Evolutionary conservation across 1,140 invertebrate genomes (phyloP).

Genomic region (Drosophila pseudoobscura): DNA sequence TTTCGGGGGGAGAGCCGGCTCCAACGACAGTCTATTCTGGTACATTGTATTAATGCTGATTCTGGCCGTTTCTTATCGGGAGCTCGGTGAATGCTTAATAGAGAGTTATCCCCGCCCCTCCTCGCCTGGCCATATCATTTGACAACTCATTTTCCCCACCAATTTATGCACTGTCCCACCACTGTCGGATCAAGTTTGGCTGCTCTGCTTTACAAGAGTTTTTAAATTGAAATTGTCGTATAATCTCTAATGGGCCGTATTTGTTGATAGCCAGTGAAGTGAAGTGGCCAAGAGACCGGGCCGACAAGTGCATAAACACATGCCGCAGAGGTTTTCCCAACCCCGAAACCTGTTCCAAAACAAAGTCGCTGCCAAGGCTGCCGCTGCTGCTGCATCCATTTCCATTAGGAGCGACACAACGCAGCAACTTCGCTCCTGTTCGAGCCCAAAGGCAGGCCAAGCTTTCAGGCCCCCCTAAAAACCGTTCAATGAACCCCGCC

Average conservation of each 20-base stretch:
- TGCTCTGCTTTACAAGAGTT: slow-evolving; percentile 43
- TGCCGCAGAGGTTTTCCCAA: slow-evolving; percentile 51
- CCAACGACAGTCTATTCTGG: no score
- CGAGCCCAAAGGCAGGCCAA: slow-evolving; percentile 35
- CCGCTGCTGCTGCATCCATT: slow-evolving; percentile 15
- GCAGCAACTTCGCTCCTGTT: slow-evolving; percentile 39
- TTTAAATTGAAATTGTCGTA: slow-evolving; percentile 75
- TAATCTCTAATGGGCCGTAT: slow-evolving; percentile 72
- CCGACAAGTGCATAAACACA: slow-evolving; percentile 52
- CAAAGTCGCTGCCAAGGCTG: slow-evolving; percentile 40
- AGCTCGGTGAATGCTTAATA: no score
- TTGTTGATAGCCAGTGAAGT: slow-evolving; percentile 43
- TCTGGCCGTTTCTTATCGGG: slow-evolving; percentile 5
- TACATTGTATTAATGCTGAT: slow-evolving; percentile 1
- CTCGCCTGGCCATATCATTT: slow-evolving; percentile 1
- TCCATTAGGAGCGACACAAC: slow-evolving; percentile 44
- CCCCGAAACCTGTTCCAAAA: slow-evolving; percentile 61
- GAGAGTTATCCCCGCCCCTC: neutral
- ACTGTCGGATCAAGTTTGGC: slow-evolving; percentile 26
- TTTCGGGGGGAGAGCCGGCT: slow-evolving; percentile 13
- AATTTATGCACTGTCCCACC: slow-evolving; percentile 7
- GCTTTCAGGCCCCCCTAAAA: slow-evolving; percentile 1
- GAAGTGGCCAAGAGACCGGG: slow-evolving; percentile 42
- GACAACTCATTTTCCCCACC: slow-evolving; percentile 31
- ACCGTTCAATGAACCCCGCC: slow-evolving; percentile 40